Evolutionary conservation across 1,140 invertebrate species (phyloP), one percentile per base, ranked within the genome.

Genomic region (Drosophila asahinai): DNA sequence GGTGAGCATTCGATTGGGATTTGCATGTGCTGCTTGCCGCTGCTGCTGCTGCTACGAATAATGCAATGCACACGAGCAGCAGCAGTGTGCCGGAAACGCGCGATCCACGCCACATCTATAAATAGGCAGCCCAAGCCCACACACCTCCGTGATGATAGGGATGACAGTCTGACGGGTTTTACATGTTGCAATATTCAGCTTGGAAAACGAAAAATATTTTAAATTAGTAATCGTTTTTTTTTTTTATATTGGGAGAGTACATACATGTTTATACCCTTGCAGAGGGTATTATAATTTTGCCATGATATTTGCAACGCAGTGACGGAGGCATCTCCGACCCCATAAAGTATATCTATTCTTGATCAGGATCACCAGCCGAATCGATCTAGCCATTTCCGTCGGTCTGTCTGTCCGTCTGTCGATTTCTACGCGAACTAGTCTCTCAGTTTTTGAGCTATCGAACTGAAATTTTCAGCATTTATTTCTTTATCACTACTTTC

Each of bases 81-180:
- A 36, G 47, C 45, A 67, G 55, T 73, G 42, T 51, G 75, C 70
- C 79, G 77, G 68, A 81, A 71, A 75, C 61, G 66, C 25, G 58
- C 52, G 59, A 72, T 78, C 65, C 67, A 57, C 72, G 51, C 58
- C 49, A 63, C 57, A 45, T 67, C 64, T 80, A 86, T 82, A 86
- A 82, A 86, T 79, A 86, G 84, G 70, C 83, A 77, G 74, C 59
- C 55, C 54, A 45, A 61, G 27, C 57, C 51, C 45, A 76, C 55
- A 65, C 55, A 40, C 30, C 43, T 64, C 9, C 17, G 15, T 15
- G 52, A 14, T 5, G 43, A 8, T 22, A 47, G 38, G 33, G 17
- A 27, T 51, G 47, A 15, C 15, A 11, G 19, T 33, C 49, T 65
- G 49, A 36, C 61, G n/a, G 27, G 3, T 51, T 43, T 40, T 63